A percentile compares a stretch with the other conserved stretches of the same genome.
These are phyloP conservation scores for Crotalus tigris DNA, from an alignment of 2,113 vertebrate genomes.

Conservation along the genomic window DNA sequence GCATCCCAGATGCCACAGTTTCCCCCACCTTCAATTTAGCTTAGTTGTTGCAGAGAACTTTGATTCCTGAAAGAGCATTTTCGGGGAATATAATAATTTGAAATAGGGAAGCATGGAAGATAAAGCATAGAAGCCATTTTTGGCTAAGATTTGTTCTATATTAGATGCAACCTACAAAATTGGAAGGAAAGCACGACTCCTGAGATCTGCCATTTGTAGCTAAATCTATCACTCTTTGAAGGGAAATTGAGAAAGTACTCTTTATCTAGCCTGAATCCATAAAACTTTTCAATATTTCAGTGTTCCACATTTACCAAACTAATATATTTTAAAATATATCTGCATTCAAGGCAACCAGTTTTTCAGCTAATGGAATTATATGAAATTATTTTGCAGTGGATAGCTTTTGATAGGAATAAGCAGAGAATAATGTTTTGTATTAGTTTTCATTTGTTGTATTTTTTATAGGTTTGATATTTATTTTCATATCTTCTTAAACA, in stretches of 20 bases:
- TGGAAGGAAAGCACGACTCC: not conserved
- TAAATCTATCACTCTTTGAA: not conserved
- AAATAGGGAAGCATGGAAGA: not conserved
- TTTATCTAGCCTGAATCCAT: not conserved
- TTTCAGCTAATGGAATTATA: not conserved
- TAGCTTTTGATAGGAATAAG: conserved; percentile 22
- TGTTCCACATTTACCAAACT: not conserved
- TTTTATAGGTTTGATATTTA: conserved; percentile 16
- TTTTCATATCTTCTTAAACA: conserved; percentile 18
- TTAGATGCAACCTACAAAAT: not conserved
- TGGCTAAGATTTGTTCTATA: not conserved
- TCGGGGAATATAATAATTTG: not conserved
- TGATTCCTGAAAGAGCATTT: not conserved
- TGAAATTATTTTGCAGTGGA: not conserved
- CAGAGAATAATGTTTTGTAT: conserved; percentile 19
- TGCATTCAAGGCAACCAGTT: not conserved
- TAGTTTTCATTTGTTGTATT: conserved; percentile 40
- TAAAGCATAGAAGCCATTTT: not conserved
- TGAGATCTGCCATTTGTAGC: not conserved
- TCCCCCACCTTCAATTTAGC: not conserved
- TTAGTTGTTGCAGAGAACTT: not conserved
- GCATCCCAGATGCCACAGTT: not conserved
- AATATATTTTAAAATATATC: not conserved
- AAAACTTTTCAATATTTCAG: not conserved
- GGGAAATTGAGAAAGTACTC: not conserved